Conservation (phyloP, 2,113 vertebrate genomes). For the Anoplopoma fimbria region DNA sequence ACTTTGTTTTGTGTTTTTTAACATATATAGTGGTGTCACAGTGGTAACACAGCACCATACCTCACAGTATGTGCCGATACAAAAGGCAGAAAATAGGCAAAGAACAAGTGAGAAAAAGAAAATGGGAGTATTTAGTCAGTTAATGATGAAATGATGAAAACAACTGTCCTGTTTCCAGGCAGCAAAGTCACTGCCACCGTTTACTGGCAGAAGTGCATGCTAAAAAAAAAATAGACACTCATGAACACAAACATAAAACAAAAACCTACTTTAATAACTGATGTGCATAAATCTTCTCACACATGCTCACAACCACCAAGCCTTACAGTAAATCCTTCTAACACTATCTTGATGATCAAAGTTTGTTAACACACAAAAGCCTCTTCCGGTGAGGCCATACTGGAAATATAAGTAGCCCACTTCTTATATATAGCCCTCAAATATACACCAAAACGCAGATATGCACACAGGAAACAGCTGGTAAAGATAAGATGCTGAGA, state of each 20-base stretch:
- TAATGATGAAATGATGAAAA: neutral
- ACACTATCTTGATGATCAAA: neutral
- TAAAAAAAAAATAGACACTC: neutral
- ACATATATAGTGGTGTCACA: neutral
- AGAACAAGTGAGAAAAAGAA: neutral
- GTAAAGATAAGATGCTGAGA: slow-evolving; percentile 26
- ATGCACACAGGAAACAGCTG: slow-evolving; percentile 61
- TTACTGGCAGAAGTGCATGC: neutral
- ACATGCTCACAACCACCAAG: neutral
- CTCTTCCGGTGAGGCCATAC: slow-evolving; percentile 40
- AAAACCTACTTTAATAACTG: neutral
- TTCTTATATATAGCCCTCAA: neutral
- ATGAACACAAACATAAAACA: neutral
- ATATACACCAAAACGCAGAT: neutral
- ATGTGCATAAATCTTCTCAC: neutral
- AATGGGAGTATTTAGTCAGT: neutral
- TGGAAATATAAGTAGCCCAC: neutral
- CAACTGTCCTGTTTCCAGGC: slow-evolving; percentile 9
- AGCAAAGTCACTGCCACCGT: neutral
- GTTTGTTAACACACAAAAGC: slow-evolving; percentile 14
- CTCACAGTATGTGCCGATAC: neutral
- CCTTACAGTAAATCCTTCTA: slow-evolving; percentile 40
- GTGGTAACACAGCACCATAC: neutral
- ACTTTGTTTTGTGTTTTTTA: neutral
- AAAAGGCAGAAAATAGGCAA: neutral